These are phyloP conservation scores for Manis pentadactyla DNA, from an alignment of 2,797 vertebrate species.

Conservation along the genomic window DNA sequence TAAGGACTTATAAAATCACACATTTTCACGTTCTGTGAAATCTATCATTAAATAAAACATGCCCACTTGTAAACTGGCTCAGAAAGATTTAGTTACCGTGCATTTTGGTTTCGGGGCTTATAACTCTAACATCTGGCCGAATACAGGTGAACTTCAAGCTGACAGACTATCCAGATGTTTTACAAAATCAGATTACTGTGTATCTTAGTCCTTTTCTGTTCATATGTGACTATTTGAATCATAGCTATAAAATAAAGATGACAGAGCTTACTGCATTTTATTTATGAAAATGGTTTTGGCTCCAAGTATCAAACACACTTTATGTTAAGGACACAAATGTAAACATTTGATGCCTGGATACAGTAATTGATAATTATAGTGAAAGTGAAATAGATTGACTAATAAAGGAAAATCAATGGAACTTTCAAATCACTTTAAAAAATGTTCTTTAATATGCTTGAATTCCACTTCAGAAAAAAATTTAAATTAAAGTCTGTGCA, in stretches of 20 bases:
- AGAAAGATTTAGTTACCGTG: background rate
- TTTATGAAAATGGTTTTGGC: background rate
- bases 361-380: background rate
- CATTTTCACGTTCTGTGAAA: background rate
- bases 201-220: background rate
- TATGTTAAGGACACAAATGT: background rate
- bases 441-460: background rate
- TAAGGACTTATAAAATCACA: background rate
- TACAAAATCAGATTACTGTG: background rate
- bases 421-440: constrained; percentile 2
- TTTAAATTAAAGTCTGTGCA: background rate
- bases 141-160: background rate
- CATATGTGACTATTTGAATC: background rate
- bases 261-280: background rate
- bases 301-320: too few species aligned
- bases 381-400: background rate
- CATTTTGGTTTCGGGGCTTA: background rate
- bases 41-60: background rate
- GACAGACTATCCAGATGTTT: background rate
- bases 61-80: background rate
- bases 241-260: background rate
- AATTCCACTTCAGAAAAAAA: background rate
- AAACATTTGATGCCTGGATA: background rate
- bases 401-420: background rate
- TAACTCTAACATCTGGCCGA: background rate